phyloP scores from a whole-genome alignment of 23 tunicate genomes.

The Trididemnum nubilum region DNA sequence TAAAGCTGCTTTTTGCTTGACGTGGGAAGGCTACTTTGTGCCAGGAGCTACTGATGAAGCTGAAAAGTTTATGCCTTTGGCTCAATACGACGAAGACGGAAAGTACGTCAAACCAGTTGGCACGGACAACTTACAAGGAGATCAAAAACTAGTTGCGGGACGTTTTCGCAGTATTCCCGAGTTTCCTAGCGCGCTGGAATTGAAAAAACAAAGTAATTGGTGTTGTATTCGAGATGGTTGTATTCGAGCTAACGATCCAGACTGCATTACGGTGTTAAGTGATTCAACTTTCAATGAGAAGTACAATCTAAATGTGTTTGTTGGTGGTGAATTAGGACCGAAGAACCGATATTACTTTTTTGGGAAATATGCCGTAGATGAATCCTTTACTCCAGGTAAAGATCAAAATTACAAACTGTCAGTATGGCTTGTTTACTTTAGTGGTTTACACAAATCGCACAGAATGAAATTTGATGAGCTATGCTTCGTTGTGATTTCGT shows the following conservation, averaged over 20 bases:
- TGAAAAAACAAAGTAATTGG: conserved; percentile 27
- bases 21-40: conserved; percentile 41
- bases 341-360: conserved; percentile 27
- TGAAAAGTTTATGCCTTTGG: conserved; percentile 30
- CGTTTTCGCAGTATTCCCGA: conserved; percentile 10
- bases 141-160: neutral
- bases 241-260: neutral
- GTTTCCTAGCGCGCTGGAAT: conserved; percentile 22
- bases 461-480: no score
- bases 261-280: conserved; percentile 33
- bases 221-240: conserved; percentile 36
- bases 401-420: neutral
- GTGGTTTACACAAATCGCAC: no score
- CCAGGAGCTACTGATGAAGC: conserved; percentile 35
- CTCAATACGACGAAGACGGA: conserved; percentile 32
- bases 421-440: no score
- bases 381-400: conserved; percentile 41
- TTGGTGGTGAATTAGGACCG: conserved; percentile 54
- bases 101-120: neutral
- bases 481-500: no score
- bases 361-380: conserved; percentile 26
- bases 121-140: neutral
- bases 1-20: conserved; percentile 31
- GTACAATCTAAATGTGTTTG: conserved; percentile 27
- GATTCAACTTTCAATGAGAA: neutral